Evolutionary conservation across 2,888 invertebrate species (phyloP).

Genomic region (Pemphredon lugubris): DNA sequence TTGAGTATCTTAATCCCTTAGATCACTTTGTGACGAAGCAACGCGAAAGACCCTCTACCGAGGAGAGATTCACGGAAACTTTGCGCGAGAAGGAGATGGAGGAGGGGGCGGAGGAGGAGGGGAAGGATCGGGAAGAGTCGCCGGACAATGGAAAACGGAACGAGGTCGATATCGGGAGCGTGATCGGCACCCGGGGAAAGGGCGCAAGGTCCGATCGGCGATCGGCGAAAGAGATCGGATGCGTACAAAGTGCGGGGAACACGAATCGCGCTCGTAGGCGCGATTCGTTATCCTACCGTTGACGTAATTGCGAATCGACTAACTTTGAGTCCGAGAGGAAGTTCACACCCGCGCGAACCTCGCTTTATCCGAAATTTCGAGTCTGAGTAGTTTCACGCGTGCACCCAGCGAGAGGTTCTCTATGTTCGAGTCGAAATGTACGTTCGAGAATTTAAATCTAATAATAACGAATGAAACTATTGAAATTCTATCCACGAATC

Average conservation of each 20-base stretch:
- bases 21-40: slow-evolving; percentile 69
- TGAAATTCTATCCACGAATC: no score
- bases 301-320: slow-evolving; percentile 13
- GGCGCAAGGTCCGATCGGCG: slow-evolving; percentile 38
- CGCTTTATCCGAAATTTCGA: no score
- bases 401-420: no score
- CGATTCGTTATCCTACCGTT: slow-evolving; percentile 27
- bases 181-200: slow-evolving; percentile 28
- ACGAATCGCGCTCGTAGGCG: slow-evolving; percentile 3
- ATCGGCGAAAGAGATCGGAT: slow-evolving; percentile 32
- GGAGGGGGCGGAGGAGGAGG: slow-evolving; percentile 5
- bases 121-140: slow-evolving; percentile 12
- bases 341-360: no score
- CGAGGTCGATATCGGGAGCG: slow-evolving; percentile 24
- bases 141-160: neutral
- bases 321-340: no score
- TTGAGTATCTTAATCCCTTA: slow-evolving; percentile 69
- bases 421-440: no score
- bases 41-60: slow-evolving; percentile 16
- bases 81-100: neutral
- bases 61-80: slow-evolving; percentile 52
- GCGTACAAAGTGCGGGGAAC: neutral
- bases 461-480: no score
- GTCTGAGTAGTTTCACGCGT: no score
- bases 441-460: no score